Evolutionary conservation across 2,797 vertebrate species (phyloP).

Genomic region (Petrocephalus schoutedeni): DNA sequence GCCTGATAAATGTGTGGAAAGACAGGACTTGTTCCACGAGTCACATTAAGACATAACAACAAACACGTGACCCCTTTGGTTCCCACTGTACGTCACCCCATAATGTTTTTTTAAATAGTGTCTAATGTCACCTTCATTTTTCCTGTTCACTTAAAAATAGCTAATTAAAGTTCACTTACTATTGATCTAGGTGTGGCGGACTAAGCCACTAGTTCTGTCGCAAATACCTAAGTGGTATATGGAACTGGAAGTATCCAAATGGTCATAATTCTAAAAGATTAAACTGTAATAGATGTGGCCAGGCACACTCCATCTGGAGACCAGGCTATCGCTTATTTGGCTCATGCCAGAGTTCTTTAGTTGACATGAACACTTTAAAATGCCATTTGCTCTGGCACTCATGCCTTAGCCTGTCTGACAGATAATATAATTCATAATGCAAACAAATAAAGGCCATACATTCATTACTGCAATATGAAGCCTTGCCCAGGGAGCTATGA

Average conservation of each 20-base stretch:
- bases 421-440: neutral
- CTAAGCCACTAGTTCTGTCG: neutral
- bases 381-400: neutral
- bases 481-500: neutral
- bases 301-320: neutral
- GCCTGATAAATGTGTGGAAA: neutral
- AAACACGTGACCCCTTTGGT: neutral
- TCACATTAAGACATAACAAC: neutral
- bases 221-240: neutral
- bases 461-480: constrained; percentile 7
- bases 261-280: neutral
- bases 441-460: neutral
- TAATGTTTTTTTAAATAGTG: neutral
- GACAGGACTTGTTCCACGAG: neutral
- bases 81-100: neutral
- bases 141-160: neutral
- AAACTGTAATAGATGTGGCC: neutral
- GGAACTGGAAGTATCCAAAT: constrained; percentile 1
- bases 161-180: neutral
- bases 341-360: neutral
- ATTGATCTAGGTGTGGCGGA: neutral
- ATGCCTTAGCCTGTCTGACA: neutral
- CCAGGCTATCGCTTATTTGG: neutral
- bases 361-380: neutral
- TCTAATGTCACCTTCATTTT: neutral